These are phyloP conservation scores for Coelopa pilipes DNA, from an alignment of 2,888 invertebrate species.

Conservation along the genomic window DNA sequence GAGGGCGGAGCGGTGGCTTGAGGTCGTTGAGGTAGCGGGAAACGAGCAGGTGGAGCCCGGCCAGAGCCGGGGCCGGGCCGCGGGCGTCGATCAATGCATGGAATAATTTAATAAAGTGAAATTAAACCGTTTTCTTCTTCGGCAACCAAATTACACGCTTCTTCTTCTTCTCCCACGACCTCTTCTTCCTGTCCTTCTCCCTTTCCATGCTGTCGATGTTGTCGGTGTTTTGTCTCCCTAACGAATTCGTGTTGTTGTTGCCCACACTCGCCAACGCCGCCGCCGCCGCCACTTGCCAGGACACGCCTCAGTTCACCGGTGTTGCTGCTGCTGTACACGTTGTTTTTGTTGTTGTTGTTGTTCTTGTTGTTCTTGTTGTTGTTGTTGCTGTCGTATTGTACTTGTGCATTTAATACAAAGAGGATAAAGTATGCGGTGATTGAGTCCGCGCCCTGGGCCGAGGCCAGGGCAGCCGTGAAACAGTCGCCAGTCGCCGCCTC, in stretches of 20 bases:
- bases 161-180: not conserved
- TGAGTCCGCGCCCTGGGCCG: not conserved
- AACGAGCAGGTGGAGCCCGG: too few species aligned
- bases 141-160: not conserved
- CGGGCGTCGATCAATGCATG: not conserved
- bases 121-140: constrained; percentile 14
- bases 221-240: constrained; percentile 1
- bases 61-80: too few species aligned
- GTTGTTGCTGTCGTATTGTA: too few species aligned
- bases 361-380: not conserved
- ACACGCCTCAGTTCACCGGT: constrained; percentile 22
- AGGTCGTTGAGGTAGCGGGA: too few species aligned
- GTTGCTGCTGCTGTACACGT: constrained; percentile 19
- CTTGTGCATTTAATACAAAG: not conserved
- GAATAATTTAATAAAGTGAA: constrained; percentile 32
- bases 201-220: not conserved
- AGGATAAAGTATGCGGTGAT: not conserved
- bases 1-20: too few species aligned
- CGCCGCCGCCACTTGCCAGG: constrained; percentile 14
- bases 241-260: constrained; percentile 14
- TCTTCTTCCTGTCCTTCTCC: not conserved
- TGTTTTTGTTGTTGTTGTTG: constrained; percentile 20
- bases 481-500: too few species aligned
- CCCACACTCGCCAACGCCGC: too few species aligned
- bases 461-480: not conserved